Base-by-base conservation (phyloP, 2,113 vertebrate species). In the Eclectus roratus region DNA sequence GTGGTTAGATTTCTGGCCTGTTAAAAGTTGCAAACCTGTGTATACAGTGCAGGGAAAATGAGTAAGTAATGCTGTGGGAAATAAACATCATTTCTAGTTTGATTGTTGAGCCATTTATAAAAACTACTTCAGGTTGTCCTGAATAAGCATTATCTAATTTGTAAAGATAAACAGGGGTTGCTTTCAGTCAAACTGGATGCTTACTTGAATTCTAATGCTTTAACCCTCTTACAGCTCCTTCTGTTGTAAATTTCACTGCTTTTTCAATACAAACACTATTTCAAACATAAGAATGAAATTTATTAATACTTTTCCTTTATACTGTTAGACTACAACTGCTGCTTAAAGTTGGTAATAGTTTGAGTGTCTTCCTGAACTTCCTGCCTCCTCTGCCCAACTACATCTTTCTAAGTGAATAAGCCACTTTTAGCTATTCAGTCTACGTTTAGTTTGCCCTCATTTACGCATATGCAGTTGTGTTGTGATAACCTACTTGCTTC, bases 1-100 rank as follows among this genome's bases (percentile, higher is more conserved):
- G 85, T 44, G 88, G 47, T 96, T 84, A 78, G 88, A 72, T 95
- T 91, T 93, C 96, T 78, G 37, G 20, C 72, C 25, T 7, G 35
- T 9, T 74, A 60, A 13, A 77, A 85, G 85, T 66, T 1, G 0
- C 39, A 87, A 66, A 69, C 44, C n/a, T 50, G 29, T 7, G 9
- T 50, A 15, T 53, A 15, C 41, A 89, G 24, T 83, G 55, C 39
- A 39, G 73, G 72, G 77, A 33, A 15, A 89, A 68, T 4, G 20
- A 12, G 5, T 23, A 58, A 73, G 56, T 64, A 79, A 61, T 85
- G 39, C 39, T 60, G 43, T 28, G 56, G 50, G 61, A 64, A 81
- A 31, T 39, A 44, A 88, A 61, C 29, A 68, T 16, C 5, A 3
- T 17, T 76, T 87, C 82, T 53, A 3, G 6, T 70, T 88, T 82